Evolutionary conservation across 2,888 invertebrate species (phyloP), one percentile per base, ranked within the genome.

Genomic region (Meghimatium bilineatum): DNA sequence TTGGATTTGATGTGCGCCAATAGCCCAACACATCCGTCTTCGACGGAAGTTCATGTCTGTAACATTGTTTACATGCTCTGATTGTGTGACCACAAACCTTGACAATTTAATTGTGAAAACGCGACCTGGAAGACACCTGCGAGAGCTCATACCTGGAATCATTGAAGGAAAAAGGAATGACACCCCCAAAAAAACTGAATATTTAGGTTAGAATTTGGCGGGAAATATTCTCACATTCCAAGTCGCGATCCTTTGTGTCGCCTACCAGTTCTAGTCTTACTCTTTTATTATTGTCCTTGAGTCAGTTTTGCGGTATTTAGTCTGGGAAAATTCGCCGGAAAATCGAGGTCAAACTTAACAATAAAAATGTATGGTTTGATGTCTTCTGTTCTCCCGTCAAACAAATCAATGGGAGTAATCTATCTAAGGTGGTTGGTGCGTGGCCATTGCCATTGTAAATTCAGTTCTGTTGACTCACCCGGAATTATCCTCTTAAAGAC

Each of bases 151-250:
- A 44, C 44, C 44, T 44, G 44, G 44, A 8, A 8, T 44, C 44
- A n/a, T 63, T 63, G 3, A n/a, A 63, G n/a, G n/a, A 2, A n/a
- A 6, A n/a, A 63, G 60, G 60, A n/a, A 12, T 5, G 8, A 23
- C 60, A n/a, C n/a, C n/a, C n/a, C n/a, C n/a, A 63, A 63, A 63
- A 8, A 63, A 23, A 17, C 23, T 63, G 60, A 23, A n/a, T 5
- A 63, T 20, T n/a, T 23, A 2, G 56, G n/a, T 26, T 63, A 63
- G n/a, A 63, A n/a, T 1, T 8, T 63, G 60, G 60, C 26, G 60
- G n/a, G n/a, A n/a, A 72, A 49, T 49, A 44, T 29, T n/a, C 49
- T n/a, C 72, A 49, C 72, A 72, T 72, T 72, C 72, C 72, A 72
- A 14, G 44, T 26, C 44, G 14, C 17, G 44, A 49, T 49, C 72